Base-by-base conservation (phyloP, 1,140 invertebrate species). In the Idris sp. region DNA sequence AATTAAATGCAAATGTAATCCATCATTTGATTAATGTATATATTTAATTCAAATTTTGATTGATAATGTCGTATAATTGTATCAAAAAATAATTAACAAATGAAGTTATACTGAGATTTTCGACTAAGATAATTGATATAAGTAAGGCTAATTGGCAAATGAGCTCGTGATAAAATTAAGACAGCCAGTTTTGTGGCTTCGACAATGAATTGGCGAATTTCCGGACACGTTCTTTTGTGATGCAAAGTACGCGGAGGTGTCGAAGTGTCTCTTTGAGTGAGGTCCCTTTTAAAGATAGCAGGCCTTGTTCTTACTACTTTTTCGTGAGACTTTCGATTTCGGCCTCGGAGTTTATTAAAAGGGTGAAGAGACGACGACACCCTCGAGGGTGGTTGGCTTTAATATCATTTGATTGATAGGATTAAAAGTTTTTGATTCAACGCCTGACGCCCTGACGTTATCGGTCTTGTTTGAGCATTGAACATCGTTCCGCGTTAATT, bases 351-450 rank as follows among this genome's bases (percentile, higher is more conserved):
- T 82, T 84, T 86, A 85, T 86, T 84, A 85, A 86, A 86, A 84
- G 83, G 82, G 83, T 84, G 74, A 83, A 83, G 73, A 44, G 43
- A 36, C 30, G 64, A 62, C 49, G 72, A 74, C 73, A 68, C 61
- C 48, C 53, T 6, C 54, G 51, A 54, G 67, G 74, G 67, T 62
- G 61, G 51, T 72, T 58, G 73, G 76, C 76, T 84, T 86, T 83
- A 84, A 85, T 84, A 85, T 84, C 79, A 76, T 82, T 84, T 86
- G 81, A 85, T 86, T 85, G 81, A 83, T 84, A 83, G 80, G 79
- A 84, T 86, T 86, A 85, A 78, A 81, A 76, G 61, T 81, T 79
- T 81, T 77, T 53, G 72, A 73, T 76, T 79, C 69, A 62, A 28
- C 61, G 56, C 41, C 74, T 31, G 43, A 31, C 58, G 61, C 54